Evolutionary conservation across 2,888 invertebrate species (phyloP).

Genomic region (Agapetus fuscipes): DNA sequence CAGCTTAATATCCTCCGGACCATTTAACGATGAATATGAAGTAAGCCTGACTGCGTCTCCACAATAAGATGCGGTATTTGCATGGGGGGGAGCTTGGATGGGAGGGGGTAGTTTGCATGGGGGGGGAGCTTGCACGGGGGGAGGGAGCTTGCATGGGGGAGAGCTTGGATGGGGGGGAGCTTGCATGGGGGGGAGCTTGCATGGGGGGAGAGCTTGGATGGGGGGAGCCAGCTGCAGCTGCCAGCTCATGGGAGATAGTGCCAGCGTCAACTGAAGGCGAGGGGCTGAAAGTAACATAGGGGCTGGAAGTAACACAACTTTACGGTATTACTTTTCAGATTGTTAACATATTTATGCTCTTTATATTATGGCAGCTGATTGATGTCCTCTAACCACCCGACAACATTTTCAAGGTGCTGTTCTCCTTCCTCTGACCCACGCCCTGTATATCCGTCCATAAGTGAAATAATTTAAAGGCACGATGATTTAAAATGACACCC

Average conservation of each 20-base stretch:
- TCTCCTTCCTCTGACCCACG: too few relatives aligned
- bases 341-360: too few relatives aligned
- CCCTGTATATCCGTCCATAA: too few relatives aligned
- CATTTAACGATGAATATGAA: slow-evolving; percentile 14
- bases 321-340: too few relatives aligned
- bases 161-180: slow-evolving; percentile 4
- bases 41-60: slow-evolving; percentile 12
- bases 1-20: slow-evolving; percentile 11
- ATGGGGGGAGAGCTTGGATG: not conserved
- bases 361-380: too few relatives aligned
- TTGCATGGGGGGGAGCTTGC: slow-evolving; percentile 5
- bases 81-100: slow-evolving; percentile 5
- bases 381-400: too few relatives aligned
- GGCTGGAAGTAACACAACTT: too few relatives aligned
- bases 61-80: slow-evolving; percentile 9
- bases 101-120: not conserved
- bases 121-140: slow-evolving; percentile 7
- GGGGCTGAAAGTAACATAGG: too few relatives aligned
- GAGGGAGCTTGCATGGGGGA: not conserved
- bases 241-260: not conserved
- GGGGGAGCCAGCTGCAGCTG: not conserved
- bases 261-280: not conserved
- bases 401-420: too few relatives aligned
- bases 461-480: too few relatives aligned
- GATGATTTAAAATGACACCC: too few relatives aligned